Evolutionary conservation across 2,113 vertebrate species (phyloP).

Genomic region (Clarias magur): DNA sequence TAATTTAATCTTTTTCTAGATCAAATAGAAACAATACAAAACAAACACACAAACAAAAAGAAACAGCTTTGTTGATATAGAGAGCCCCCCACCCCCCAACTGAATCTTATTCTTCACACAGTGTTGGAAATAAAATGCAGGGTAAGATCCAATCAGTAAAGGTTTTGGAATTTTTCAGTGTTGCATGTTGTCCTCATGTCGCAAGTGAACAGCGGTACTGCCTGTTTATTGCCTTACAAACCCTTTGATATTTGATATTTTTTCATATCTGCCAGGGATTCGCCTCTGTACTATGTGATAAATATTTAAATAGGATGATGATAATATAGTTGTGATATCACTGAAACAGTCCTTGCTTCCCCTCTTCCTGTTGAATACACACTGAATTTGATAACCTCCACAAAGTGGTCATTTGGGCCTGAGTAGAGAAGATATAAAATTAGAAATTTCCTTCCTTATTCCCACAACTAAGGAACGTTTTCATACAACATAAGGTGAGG

Average conservation of each 20-base stretch:
- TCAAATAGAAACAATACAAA: too few relatives aligned
- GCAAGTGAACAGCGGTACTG: not conserved
- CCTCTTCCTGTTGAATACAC: not conserved
- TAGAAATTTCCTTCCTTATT: not conserved
- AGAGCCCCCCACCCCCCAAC: too few relatives aligned
- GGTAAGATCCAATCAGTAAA: not conserved
- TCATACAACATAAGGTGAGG: not conserved
- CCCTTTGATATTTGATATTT: not conserved
- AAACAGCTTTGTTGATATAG: too few relatives aligned
- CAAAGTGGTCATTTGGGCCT: not conserved
- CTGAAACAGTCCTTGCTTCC: not conserved
- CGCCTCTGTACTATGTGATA: not conserved
- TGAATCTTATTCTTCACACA: too few relatives aligned
- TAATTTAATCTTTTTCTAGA: too few relatives aligned
- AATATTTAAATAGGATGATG: not conserved
- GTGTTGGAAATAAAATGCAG: too few relatives aligned
- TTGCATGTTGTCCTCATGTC: not conserved
- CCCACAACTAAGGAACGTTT: not conserved
- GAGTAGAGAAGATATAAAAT: not conserved
- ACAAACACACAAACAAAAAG: too few relatives aligned
- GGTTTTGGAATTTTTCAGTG: not conserved
- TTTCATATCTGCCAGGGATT: not conserved
- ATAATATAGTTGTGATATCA: not conserved
- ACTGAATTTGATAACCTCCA: not conserved
- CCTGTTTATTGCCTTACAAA: not conserved